phyloP scores from a whole-genome alignment of 2,888 invertebrate genomes.

The Eilema sororculum region DNA sequence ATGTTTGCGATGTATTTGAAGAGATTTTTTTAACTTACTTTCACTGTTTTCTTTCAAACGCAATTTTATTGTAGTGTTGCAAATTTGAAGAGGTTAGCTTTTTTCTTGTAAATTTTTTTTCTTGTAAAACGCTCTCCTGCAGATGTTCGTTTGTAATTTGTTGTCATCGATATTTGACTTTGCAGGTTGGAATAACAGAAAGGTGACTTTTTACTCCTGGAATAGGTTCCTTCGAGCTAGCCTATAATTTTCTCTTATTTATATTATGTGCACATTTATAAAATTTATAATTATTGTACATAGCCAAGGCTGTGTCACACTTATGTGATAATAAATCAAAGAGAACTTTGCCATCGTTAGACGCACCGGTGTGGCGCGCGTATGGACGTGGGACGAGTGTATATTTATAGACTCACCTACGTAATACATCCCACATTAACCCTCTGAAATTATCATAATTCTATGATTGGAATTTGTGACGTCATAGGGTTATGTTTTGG shows the following conservation, averaged over 20 bases:
- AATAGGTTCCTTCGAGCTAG: no score
- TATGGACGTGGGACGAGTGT: neutral
- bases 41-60: no score
- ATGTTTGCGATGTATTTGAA: no score
- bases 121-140: no score
- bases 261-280: neutral
- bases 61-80: no score
- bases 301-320: slow-evolving; percentile 21
- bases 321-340: slow-evolving; percentile 12
- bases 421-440: neutral
- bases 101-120: no score
- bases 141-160: no score
- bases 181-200: no score
- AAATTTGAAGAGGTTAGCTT: no score
- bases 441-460: slow-evolving; percentile 6
- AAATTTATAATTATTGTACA: neutral
- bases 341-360: slow-evolving; percentile 16
- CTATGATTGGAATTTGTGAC: neutral
- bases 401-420: slow-evolving; percentile 5
- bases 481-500: neutral
- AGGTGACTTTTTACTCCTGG: neutral
- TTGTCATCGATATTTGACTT: no score
- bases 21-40: no score
- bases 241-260: no score
- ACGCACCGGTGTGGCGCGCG: neutral